A percentile compares a stretch with the other conserved stretches of the same genome.
Conservation (phyloP, 2,113 vertebrate species). For the Platysteira castanea region DNA sequence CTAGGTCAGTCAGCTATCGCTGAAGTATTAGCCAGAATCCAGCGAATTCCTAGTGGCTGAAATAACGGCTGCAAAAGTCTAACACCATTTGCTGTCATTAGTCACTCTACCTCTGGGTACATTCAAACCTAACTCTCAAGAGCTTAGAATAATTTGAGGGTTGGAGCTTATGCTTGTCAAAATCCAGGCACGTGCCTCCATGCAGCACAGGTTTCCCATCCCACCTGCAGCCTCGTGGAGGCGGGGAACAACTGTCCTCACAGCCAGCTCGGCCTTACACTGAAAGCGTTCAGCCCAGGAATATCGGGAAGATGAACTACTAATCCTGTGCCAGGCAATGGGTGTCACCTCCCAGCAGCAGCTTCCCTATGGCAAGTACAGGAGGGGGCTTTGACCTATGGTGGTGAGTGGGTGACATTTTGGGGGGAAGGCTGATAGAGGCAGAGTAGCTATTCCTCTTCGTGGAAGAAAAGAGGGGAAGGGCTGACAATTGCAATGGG, state of each 20-base stretch:
- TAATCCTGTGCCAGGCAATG: fast-evolving
- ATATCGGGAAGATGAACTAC: not conserved
- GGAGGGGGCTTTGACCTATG: not conserved
- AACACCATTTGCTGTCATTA: not conserved
- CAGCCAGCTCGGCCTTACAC: not conserved
- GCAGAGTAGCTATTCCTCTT: not conserved
- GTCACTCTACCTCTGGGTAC: not conserved
- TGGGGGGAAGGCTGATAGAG: not conserved
- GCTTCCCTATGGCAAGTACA: not conserved
- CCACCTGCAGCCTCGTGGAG: not conserved
- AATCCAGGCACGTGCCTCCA: not conserved
- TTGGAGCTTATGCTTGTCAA: not conserved
- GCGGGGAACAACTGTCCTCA: not conserved
- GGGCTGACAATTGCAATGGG: not conserved
- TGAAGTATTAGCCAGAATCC: not conserved
- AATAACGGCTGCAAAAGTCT: not conserved
- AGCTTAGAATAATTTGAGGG: conserved; percentile 21
- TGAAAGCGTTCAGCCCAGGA: not conserved
- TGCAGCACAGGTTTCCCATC: not conserved
- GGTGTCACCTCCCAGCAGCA: not conserved
- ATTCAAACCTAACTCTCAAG: not conserved
- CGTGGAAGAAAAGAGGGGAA: not conserved
- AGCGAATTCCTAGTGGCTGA: not conserved
- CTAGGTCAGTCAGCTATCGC: conserved; percentile 41
- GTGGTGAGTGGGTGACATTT: no score